Base-by-base conservation (phyloP, 2,113 vertebrate genomes). In the Echinops telfairi region DNA sequence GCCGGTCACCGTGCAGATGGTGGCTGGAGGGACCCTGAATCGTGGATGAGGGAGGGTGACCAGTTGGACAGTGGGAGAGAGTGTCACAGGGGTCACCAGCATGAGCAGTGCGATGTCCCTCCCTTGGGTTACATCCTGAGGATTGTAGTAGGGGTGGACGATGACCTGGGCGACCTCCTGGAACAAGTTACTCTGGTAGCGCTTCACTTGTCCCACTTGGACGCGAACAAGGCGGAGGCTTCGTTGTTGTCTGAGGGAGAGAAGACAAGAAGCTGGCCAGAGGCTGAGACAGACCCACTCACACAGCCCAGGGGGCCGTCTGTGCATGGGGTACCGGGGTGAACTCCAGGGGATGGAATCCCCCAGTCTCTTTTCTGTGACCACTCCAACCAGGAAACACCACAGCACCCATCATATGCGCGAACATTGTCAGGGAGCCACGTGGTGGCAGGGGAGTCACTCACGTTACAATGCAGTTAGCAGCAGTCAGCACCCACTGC, bases 1-100 rank as follows among this genome's bases (percentile, higher is more conserved):
- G 83, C 94, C 25, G 0, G 92, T 90, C 68, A 96, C 94, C 97
- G 94, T 95, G 85, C 96, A 97, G 38, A 27, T 78, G 20, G 38
- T 91, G 14, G 53, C 38, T 0, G 9, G 2, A 33, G 84, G 53
- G 31, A 97, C 25, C 25, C 25, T 29, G 9, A 62, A 11, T 53
- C 47, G 1, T 53, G 4, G 64, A 12, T 2, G 29, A 68, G 77
- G 95, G 31, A 96, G 92, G 27, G 43, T 25, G 19, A 95, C 88
- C 0, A 64, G 76, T 3, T 16, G 2, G 57, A 95, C 15, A 0
- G 19, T 40, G 6, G 70, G 2, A 0, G 88, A 95, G 29, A 88
- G 84, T 1, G 0, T 6, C 27, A 86, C 33, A 0, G 89, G 86
- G 9, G 31, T 20, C 9, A 23, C 43, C 78, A 95, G 90, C 27